Evolutionary conservation across 2,113 vertebrate genomes (phyloP).

Genomic region (Silurus glanis): DNA sequence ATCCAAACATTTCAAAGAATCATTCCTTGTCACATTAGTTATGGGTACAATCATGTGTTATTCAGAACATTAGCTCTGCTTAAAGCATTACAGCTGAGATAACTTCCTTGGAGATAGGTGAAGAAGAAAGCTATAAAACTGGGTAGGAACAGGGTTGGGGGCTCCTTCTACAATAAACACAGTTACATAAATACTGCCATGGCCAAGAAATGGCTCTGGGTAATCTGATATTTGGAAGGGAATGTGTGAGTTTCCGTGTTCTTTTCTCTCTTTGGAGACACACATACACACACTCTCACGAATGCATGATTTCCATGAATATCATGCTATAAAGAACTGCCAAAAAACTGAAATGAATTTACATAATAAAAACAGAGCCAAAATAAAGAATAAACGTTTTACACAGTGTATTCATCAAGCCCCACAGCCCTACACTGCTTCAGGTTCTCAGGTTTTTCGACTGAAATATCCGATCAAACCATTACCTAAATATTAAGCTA

Average conservation of each 20-base stretch:
- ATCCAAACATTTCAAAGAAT: constrained; percentile 16
- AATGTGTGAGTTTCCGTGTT: constrained; percentile 18
- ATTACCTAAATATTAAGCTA: constrained; percentile 2
- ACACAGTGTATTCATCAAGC: background rate
- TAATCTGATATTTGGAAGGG: constrained; percentile 24
- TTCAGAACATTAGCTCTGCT: background rate
- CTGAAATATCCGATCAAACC: background rate
- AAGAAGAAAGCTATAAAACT: constrained; percentile 10
- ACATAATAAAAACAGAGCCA: background rate
- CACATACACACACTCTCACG: background rate
- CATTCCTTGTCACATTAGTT: background rate
- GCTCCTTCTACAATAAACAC: constrained; percentile 34
- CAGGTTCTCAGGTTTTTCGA: background rate
- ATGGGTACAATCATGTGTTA: background rate
- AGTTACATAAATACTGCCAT: constrained; percentile 16
- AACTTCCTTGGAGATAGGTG: background rate
- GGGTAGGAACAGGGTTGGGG: background rate
- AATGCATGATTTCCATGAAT: background rate
- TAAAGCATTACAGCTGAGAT: background rate
- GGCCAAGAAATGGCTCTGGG: constrained; percentile 16
- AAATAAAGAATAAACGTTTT: background rate
- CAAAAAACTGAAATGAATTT: background rate
- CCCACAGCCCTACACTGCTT: background rate
- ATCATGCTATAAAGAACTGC: background rate
- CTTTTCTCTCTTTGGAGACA: background rate